Conservation (phyloP, 1,140 invertebrate genomes). For the Calycopis cecrops region DNA sequence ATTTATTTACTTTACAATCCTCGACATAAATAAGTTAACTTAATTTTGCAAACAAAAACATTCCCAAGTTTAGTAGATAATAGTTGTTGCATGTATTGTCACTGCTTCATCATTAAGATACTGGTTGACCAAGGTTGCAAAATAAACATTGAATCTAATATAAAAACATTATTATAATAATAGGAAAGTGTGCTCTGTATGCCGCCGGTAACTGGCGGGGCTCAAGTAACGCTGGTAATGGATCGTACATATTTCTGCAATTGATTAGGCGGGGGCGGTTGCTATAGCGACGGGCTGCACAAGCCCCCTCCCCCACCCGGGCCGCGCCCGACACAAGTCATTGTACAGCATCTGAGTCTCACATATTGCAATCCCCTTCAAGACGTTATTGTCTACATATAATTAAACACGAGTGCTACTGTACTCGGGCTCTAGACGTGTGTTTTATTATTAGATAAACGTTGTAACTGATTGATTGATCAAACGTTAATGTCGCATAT, state of each 20-base stretch:
- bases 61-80: no score
- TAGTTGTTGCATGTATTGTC: no score
- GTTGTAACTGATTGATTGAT: no score
- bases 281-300: conserved; percentile 60
- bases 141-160: no score
- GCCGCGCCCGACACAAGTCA: conserved; percentile 26
- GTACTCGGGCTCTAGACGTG: not conserved
- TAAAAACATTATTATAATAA: not conserved
- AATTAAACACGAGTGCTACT: conserved; percentile 4
- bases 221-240: conserved; percentile 41
- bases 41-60: no score
- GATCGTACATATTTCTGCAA: conserved; percentile 73
- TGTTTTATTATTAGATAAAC: not conserved
- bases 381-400: conserved; percentile 31
- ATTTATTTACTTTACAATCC: no score
- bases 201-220: conserved; percentile 20
- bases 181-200: not conserved
- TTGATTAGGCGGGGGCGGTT: conserved; percentile 73
- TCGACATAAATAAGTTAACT: no score
- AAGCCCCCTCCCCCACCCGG: conserved; percentile 24
- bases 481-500: no score
- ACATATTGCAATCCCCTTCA: conserved; percentile 35
- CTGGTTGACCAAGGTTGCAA: no score
- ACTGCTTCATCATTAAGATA: no score
- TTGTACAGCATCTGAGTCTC: conserved; percentile 29